Percentiles rank a stretch among this genome's conserved stretches.
Evolutionary conservation across 2,888 invertebrate genomes (phyloP).

Genomic region (Plagiodera versicolora): DNA sequence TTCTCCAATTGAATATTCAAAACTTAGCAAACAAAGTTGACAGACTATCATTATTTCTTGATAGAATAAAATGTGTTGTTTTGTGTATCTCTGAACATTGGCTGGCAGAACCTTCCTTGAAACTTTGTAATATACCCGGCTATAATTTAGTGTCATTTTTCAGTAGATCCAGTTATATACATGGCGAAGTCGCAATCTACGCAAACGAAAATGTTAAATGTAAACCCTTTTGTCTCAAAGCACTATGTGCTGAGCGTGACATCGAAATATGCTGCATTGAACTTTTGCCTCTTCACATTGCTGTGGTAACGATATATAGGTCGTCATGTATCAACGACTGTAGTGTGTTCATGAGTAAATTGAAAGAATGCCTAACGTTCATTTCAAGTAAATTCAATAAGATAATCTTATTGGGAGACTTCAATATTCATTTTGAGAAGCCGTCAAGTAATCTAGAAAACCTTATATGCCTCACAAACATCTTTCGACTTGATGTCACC

Average conservation of each 20-base stretch:
- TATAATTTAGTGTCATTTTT: neutral
- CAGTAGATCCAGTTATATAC: conserved; percentile 4
- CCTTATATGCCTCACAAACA: neutral
- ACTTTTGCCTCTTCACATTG: neutral
- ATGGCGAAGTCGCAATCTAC: conserved; percentile 6
- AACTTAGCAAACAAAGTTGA: too few species aligned
- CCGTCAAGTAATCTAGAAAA: neutral
- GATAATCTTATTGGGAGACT: neutral
- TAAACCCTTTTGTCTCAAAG: neutral
- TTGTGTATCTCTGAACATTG: conserved; percentile 2
- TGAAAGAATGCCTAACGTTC: neutral
- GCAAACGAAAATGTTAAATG: conserved; percentile 2
- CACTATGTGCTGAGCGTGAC: neutral
- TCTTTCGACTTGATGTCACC: neutral
- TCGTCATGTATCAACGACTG: neutral
- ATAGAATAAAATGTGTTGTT: neutral
- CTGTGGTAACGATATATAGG: neutral
- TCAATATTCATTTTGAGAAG: neutral
- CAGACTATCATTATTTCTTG: conserved; percentile 2
- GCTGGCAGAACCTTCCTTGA: neutral
- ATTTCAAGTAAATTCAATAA: neutral
- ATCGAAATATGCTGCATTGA: neutral
- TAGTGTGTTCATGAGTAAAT: neutral
- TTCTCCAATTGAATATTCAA: too few species aligned
- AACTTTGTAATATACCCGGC: neutral